These are phyloP conservation scores for Digitonthophagus gazella DNA, from an alignment of 2,888 invertebrate genomes.

Conservation along the genomic window DNA sequence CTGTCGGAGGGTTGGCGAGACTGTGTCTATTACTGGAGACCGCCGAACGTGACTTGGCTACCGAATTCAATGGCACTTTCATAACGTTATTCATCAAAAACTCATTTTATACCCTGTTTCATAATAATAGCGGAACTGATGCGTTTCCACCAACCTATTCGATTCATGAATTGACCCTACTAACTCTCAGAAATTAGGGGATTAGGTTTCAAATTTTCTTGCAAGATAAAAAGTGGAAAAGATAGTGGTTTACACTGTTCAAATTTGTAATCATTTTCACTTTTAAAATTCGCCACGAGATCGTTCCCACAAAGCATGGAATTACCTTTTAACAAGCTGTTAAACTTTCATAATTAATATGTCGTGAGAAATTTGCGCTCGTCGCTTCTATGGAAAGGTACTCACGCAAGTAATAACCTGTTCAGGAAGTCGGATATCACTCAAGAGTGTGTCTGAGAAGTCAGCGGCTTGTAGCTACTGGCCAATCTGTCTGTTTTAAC, in stretches of 20 bases:
- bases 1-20: conserved; percentile 45
- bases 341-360: not conserved
- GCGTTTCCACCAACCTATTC: no score
- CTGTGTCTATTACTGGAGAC: conserved; percentile 50
- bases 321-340: not conserved
- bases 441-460: not conserved
- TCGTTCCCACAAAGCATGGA: not conserved
- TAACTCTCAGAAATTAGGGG: no score
- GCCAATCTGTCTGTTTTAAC: not conserved
- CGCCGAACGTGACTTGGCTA: conserved; percentile 50
- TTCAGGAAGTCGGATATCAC: not conserved
- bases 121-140: conserved; percentile 51
- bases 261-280: no score
- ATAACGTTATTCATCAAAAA: conserved; percentile 52
- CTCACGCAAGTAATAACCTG: not conserved
- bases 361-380: not conserved
- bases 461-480: not conserved
- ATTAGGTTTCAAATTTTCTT: no score
- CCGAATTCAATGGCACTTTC: conserved; percentile 40
- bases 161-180: no score
- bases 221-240: no score
- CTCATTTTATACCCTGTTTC: conserved; percentile 51
- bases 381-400: not conserved
- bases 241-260: no score
- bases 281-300: not conserved